Evolutionary conservation across 2,888 invertebrate genomes (phyloP).

Genomic region (Netelia melanura): DNA sequence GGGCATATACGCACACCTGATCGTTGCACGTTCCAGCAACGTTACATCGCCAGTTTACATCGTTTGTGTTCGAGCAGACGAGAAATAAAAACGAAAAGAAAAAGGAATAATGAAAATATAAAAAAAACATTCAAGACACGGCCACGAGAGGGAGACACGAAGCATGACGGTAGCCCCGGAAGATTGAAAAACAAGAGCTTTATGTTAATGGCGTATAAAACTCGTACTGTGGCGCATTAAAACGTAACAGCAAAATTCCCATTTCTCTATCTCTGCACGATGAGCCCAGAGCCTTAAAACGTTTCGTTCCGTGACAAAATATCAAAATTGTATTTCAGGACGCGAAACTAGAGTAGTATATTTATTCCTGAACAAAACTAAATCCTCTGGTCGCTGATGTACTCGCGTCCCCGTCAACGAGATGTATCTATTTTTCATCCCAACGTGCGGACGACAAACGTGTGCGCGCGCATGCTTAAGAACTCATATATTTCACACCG

Average conservation of each 20-base stretch:
- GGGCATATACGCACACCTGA: constrained; percentile 52
- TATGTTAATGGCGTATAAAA: constrained; percentile 45
- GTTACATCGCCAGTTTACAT: constrained; percentile 46
- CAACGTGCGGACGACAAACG: constrained; percentile 30
- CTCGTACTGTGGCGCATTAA: not conserved
- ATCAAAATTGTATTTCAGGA: constrained; percentile 39
- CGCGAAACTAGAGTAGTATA: constrained; percentile 53
- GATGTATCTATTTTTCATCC: constrained; percentile 52
- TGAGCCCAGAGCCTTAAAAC: no score
- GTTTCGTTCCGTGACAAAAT: not conserved
- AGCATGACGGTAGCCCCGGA: constrained; percentile 51
- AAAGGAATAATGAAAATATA: not conserved
- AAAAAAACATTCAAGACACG: not conserved
- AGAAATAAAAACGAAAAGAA: constrained; percentile 12
- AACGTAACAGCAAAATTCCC: not conserved
- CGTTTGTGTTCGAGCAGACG: constrained; percentile 15
- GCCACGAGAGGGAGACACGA: constrained; percentile 62
- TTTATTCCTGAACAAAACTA: constrained; percentile 61
- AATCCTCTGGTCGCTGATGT: constrained; percentile 23
- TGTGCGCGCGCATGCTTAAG: not conserved
- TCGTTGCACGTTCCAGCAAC: constrained; percentile 45
- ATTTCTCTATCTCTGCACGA: not conserved
- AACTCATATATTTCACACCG: not conserved
- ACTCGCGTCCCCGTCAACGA: constrained; percentile 26
- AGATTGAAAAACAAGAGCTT: constrained; percentile 52